A percentile compares a stretch with the other conserved stretches of the same genome.
Evolutionary conservation across 2,888 invertebrate genomes (phyloP).

Genomic region (Euclidia mi): DNA sequence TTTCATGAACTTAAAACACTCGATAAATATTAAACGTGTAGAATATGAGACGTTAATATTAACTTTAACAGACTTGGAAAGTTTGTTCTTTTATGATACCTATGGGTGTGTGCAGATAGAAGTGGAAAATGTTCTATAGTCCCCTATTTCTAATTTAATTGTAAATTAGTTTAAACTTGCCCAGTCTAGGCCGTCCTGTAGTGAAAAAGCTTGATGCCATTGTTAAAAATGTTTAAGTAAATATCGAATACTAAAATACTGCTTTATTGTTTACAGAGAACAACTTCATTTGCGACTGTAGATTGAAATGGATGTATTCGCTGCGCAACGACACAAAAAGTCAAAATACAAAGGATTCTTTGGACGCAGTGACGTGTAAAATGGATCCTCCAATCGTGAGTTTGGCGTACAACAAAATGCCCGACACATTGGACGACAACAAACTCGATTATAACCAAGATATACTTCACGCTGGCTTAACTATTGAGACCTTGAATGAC

Average conservation of each 20-base stretch:
- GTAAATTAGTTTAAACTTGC: constrained; percentile 42
- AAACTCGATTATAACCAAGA: constrained; percentile 79
- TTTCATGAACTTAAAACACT: constrained; percentile 80
- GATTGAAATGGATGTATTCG: constrained; percentile 94
- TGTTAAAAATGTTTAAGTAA: neutral
- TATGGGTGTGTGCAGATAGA: constrained; percentile 68
- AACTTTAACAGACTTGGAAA: constrained; percentile 79
- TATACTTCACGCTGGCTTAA: constrained; percentile 76
- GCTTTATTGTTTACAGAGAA: constrained; percentile 92
- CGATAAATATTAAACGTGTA: constrained; percentile 82
- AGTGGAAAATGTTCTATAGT: constrained; percentile 67
- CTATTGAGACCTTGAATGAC: constrained; percentile 76
- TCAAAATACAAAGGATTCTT: constrained; percentile 91
- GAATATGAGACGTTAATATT: constrained; percentile 76
- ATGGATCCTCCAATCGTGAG: constrained; percentile 89
- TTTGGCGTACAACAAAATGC: constrained; percentile 85
- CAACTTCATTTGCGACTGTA: constrained; percentile 95
- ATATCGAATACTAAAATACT: constrained; percentile 1
- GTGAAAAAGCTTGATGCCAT: neutral
- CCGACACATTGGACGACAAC: constrained; percentile 68
- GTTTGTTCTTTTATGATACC: constrained; percentile 81
- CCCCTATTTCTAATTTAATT: constrained; percentile 56
- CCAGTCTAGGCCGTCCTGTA: constrained; percentile 21
- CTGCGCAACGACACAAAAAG: constrained; percentile 94
- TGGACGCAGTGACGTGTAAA: constrained; percentile 93